Evolutionary conservation across 2,888 invertebrate species (phyloP).

Genomic region (Heliconius cydno): DNA sequence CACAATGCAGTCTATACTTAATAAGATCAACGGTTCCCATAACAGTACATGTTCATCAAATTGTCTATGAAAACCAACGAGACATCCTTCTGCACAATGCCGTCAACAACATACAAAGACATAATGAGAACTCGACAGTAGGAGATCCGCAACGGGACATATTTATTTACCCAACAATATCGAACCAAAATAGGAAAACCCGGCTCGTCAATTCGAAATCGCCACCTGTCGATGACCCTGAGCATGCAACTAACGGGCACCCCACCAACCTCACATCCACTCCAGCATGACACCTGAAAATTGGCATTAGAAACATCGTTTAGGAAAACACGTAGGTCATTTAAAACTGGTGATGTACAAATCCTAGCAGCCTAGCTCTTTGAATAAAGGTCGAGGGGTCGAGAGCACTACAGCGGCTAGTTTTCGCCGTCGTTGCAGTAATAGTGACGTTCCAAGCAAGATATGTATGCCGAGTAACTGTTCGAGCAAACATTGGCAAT

Average conservation of each 20-base stretch:
- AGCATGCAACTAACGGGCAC: constrained; percentile 69
- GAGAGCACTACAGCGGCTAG: constrained; percentile 71
- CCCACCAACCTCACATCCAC: constrained; percentile 58
- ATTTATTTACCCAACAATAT: constrained; percentile 71
- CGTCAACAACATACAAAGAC: constrained; percentile 45
- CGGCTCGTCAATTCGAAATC: constrained; percentile 77
- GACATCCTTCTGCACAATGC: constrained; percentile 46
- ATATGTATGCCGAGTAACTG: constrained; percentile 78
- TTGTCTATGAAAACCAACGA: constrained; percentile 46
- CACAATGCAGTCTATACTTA: constrained; percentile 41
- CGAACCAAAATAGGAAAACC: constrained; percentile 74
- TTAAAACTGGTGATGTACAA: constrained; percentile 58
- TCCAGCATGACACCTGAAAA: constrained; percentile 51
- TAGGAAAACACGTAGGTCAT: constrained; percentile 53
- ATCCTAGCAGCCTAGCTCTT: constrained; percentile 64
- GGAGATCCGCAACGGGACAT: constrained; percentile 62
- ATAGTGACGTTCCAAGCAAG: constrained; percentile 56
- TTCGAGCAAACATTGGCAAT: constrained; percentile 73
- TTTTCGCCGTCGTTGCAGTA: constrained; percentile 64
- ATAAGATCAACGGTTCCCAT: constrained; percentile 46
- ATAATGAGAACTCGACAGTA: constrained; percentile 43
- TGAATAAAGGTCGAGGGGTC: constrained; percentile 80
- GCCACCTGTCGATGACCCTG: constrained; percentile 79
- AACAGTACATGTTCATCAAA: constrained; percentile 43
- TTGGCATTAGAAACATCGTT: constrained; percentile 43